A percentile compares a stretch with the other conserved stretches of the same genome.
phyloP scores from a whole-genome alignment of 2,888 invertebrate genomes.

The Ornithoptera priamus region DNA sequence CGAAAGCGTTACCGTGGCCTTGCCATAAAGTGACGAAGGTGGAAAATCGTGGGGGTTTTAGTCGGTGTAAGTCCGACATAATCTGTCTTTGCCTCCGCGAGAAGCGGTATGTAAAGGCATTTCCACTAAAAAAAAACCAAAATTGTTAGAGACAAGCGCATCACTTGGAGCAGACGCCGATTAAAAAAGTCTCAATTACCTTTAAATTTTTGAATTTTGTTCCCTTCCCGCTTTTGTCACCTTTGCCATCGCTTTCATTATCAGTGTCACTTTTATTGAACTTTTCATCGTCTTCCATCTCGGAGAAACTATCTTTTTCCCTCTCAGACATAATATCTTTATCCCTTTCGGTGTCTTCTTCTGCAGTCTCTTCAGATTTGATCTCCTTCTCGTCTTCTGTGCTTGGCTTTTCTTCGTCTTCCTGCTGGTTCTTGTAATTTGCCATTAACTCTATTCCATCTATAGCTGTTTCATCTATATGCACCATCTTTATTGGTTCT shows the following conservation, averaged over 20 bases:
- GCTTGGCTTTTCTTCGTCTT: conserved; percentile 66
- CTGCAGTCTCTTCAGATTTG: conserved; percentile 55
- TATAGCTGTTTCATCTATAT: conserved; percentile 74
- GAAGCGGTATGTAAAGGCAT: too few species aligned
- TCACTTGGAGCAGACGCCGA: too few species aligned
- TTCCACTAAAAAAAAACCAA: too few species aligned
- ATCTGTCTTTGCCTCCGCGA: too few species aligned
- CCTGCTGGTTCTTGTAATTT: conserved; percentile 57
- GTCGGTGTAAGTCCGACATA: too few species aligned
- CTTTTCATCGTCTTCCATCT: conserved; percentile 76
- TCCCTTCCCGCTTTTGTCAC: conserved; percentile 50
- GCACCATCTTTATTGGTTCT: conserved; percentile 52
- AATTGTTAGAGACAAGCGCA: too few species aligned
- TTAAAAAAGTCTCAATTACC: conserved; percentile 41
- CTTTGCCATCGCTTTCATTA: conserved; percentile 70
- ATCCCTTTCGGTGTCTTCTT: conserved; percentile 54
- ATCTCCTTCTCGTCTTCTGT: conserved; percentile 69
- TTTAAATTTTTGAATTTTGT: conserved; percentile 70
- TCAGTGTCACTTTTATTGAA: conserved; percentile 72
- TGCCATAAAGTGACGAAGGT: too few species aligned
- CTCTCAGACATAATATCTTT: conserved; percentile 34
- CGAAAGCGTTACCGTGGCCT: too few species aligned
- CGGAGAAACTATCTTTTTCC: conserved; percentile 65
- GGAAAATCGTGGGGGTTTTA: too few species aligned
- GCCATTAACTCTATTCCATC: conserved; percentile 77